Conservation (phyloP, 2,888 invertebrate genomes). For the Drosophila mimica region DNA sequence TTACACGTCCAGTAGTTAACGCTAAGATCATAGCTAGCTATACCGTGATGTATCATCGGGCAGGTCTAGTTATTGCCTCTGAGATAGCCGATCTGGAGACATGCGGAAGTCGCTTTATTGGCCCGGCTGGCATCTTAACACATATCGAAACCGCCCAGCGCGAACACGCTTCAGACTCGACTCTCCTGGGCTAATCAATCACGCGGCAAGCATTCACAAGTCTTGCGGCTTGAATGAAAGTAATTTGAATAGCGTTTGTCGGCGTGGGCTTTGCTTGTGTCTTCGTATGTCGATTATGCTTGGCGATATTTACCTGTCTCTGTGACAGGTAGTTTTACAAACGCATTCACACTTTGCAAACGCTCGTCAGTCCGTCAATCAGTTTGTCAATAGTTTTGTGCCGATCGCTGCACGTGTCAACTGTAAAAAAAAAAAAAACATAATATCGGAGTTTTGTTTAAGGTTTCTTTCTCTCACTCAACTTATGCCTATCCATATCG, state of each 20-base stretch:
- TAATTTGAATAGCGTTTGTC: conserved; percentile 68
- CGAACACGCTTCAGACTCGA: conserved; percentile 37
- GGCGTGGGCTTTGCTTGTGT: conserved; percentile 39
- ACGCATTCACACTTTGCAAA: conserved; percentile 58
- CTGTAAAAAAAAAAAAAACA: conserved; percentile 41
- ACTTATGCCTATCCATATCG: background rate
- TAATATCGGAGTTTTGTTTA: conserved; percentile 21
- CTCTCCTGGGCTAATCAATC: conserved; percentile 61
- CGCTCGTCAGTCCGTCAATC: conserved; percentile 31
- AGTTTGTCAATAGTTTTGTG: conserved; percentile 43
- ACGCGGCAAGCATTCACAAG: conserved; percentile 61
- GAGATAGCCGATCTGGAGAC: conserved; percentile 14
- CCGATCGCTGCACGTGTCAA: conserved; percentile 64
- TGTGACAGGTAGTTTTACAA: conserved; percentile 53
- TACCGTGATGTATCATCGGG: background rate
- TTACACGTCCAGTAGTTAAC: background rate
- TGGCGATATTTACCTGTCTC: conserved; percentile 41
- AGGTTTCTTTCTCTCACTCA: conserved; percentile 21
- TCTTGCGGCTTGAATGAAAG: conserved; percentile 67
- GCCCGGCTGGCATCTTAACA: conserved; percentile 19
- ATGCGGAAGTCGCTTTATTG: conserved; percentile 51
- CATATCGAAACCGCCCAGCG: conserved; percentile 19
- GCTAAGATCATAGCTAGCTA: background rate
- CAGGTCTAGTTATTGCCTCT: background rate
- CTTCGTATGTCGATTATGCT: conserved; percentile 4